These are phyloP conservation scores for Drosophila murphyi DNA, from an alignment of 1,140 invertebrate genomes.

Conservation along the genomic window DNA sequence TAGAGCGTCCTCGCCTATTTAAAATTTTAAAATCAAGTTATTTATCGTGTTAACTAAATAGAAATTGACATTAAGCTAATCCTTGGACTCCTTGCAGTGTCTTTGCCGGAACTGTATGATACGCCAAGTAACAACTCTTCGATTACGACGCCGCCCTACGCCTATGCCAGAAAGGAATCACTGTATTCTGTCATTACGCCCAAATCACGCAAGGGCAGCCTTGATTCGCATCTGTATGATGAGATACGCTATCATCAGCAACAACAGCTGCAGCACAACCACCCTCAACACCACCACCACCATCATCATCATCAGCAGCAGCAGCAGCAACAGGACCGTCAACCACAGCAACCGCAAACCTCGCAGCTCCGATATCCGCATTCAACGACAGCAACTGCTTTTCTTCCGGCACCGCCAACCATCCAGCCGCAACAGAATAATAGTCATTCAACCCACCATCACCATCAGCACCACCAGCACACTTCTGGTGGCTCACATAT, in stretches of 20 bases:
- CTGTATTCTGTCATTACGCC: slow-evolving; percentile 76
- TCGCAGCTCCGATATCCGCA: slow-evolving; percentile 48
- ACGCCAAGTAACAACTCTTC: slow-evolving; percentile 80
- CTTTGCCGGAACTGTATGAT: slow-evolving; percentile 75
- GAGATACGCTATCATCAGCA: slow-evolving; percentile 82
- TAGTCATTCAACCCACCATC: slow-evolving; percentile 22
- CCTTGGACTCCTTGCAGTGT: slow-evolving; percentile 33
- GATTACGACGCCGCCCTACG: slow-evolving; percentile 68
- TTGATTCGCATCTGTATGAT: slow-evolving; percentile 80
- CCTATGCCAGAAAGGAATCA: slow-evolving; percentile 79
- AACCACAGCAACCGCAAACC: slow-evolving; percentile 15
- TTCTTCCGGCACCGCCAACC: slow-evolving; percentile 42
- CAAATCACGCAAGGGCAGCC: slow-evolving; percentile 78
- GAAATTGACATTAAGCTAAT: not conserved
- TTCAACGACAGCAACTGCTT: slow-evolving; percentile 61
- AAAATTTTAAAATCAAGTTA: slow-evolving; percentile 7
- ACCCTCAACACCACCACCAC: slow-evolving; percentile 1
- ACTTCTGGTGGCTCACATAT: slow-evolving; percentile 49
- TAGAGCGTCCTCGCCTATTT: no score
- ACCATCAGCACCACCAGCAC: slow-evolving; percentile 33
- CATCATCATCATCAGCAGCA: slow-evolving; percentile 24
- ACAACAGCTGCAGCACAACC: slow-evolving; percentile 41
- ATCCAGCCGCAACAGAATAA: slow-evolving; percentile 1
- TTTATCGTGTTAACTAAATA: slow-evolving; percentile 4
- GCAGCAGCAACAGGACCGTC: slow-evolving; percentile 35